Evolutionary conservation across 2,797 vertebrate genomes (phyloP).

Genomic region (Discoglossus pictus): DNA sequence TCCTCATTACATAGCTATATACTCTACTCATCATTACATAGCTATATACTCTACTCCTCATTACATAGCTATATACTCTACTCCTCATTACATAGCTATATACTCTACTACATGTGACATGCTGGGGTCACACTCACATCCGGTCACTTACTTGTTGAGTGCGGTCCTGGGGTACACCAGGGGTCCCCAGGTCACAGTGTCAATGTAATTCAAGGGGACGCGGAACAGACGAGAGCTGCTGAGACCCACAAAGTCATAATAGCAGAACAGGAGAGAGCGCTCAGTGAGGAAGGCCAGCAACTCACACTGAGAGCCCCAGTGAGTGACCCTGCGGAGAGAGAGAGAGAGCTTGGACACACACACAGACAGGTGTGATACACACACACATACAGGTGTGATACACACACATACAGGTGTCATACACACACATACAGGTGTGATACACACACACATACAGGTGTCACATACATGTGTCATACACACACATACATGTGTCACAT

Average conservation of each 20-base stretch:
- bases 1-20: no score
- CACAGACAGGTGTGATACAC: no score
- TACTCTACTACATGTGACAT: background rate
- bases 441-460: no score
- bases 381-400: background rate
- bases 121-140: background rate
- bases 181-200: constrained; percentile 17
- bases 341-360: background rate
- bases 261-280: constrained; percentile 32
- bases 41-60: no score
- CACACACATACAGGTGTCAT: background rate
- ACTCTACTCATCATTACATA: no score
- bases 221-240: constrained; percentile 29
- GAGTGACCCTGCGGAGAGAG: constrained; percentile 28
- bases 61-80: no score
- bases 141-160: constrained; percentile 42
- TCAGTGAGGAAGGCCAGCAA: constrained; percentile 19
- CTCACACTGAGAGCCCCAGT: constrained; percentile 39
- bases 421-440: no score
- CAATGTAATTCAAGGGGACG: constrained; percentile 40
- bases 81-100: no score
- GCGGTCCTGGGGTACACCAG: constrained; percentile 23
- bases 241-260: constrained; percentile 46
- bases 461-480: background rate
- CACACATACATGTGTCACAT: background rate